phyloP scores from a whole-genome alignment of 2,797 vertebrate species.

The Sylvilagus floridanus region DNA sequence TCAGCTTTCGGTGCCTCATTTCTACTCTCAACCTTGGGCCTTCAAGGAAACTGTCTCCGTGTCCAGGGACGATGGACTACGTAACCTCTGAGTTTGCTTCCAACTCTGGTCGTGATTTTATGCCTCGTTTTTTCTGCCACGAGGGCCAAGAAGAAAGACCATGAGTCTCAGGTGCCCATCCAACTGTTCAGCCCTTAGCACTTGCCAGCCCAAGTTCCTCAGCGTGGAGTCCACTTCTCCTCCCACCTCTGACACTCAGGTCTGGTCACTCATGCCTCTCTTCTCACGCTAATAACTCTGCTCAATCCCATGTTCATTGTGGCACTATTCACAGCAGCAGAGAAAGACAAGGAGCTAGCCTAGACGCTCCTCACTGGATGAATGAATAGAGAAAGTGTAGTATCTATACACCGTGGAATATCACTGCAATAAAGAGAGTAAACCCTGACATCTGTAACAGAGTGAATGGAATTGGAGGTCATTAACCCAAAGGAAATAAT shows the following conservation, averaged over 20 bases:
- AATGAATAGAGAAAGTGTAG: too few relatives aligned
- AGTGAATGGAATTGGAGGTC: too few relatives aligned
- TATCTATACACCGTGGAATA: too few relatives aligned
- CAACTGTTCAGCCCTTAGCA: accelerated
- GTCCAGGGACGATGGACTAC: background rate
- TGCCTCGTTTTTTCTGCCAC: background rate
- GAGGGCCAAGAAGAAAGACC: background rate
- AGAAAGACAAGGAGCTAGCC: too few relatives aligned
- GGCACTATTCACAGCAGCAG: too few relatives aligned
- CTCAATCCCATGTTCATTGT: background rate
- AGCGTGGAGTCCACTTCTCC: accelerated
- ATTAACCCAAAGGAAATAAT: too few relatives aligned
- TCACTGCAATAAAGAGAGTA: too few relatives aligned
- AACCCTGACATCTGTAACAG: too few relatives aligned
- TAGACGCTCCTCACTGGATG: too few relatives aligned
- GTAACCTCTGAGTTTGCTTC: background rate
- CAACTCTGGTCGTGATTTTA: background rate
- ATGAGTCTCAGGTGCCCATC: too few relatives aligned
- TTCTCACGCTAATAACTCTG: too few relatives aligned
- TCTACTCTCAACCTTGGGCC: conserved; percentile 18
- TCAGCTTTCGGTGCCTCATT: background rate
- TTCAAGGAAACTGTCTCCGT: background rate
- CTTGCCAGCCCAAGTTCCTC: background rate
- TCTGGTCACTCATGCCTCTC: accelerated
- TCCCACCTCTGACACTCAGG: background rate